phyloP scores from a whole-genome alignment of 2,888 invertebrate genomes.

The Metalampra italica region DNA sequence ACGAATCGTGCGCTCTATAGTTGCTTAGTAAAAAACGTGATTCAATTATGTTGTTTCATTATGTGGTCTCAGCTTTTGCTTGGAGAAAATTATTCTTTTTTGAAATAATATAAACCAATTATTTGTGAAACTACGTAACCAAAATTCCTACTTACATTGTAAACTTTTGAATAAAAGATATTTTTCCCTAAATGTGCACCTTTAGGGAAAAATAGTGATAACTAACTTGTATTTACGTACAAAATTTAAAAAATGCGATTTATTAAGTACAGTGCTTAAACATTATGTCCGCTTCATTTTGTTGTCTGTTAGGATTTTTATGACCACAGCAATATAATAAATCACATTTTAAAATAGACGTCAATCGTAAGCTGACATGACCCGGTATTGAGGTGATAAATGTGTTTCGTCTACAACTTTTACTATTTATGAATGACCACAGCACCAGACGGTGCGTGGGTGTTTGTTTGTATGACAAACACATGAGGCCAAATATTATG shows the following conservation, averaged over 20 bases:
- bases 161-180: no score
- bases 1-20: conserved; percentile 10
- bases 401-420: conserved; percentile 6
- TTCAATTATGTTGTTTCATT: conserved; percentile 11
- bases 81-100: neutral
- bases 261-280: no score
- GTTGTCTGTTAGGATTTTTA: no score
- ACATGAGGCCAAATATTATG: conserved; percentile 12
- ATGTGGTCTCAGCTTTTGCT: neutral
- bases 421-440: conserved; percentile 4
- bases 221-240: no score
- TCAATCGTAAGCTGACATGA: neutral
- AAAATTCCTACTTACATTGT: no score
- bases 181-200: no score
- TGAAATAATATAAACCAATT: no score
- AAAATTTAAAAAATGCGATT: no score
- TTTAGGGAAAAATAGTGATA: no score
- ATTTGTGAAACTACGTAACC: no score
- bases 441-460: conserved; percentile 8
- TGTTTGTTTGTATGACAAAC: neutral
- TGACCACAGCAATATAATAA: no score
- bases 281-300: no score
- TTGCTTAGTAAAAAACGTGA: conserved; percentile 19
- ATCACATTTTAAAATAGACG: neutral
- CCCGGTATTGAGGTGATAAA: conserved; percentile 3